Evolutionary conservation across 2,888 invertebrate genomes (phyloP).

Genomic region (Eupsilia transversa): DNA sequence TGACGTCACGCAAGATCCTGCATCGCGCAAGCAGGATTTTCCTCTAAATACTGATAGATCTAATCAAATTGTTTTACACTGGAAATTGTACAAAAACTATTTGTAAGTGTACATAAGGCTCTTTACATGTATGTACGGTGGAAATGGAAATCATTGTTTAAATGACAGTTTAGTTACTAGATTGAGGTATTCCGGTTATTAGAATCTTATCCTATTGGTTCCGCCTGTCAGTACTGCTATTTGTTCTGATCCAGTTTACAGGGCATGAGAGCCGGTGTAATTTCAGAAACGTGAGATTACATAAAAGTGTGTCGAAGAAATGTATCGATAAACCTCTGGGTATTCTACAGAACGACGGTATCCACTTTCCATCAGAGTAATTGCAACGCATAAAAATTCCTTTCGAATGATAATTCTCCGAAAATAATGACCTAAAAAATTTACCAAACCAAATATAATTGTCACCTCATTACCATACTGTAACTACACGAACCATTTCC

Average conservation of each 20-base stretch:
- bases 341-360: neutral
- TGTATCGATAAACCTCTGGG: no score
- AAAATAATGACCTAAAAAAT: neutral
- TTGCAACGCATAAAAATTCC: neutral
- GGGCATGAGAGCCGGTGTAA: neutral
- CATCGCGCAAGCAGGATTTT: no score
- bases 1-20: no score
- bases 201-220: no score
- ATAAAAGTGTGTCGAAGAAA: no score
- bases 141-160: neutral
- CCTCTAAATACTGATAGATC: no score
- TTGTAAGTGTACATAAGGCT: no score
- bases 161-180: neutral
- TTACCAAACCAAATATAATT: neutral
- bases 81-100: no score
- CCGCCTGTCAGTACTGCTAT: neutral
- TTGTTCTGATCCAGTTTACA: neutral
- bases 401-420: neutral
- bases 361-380: neutral
- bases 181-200: neutral
- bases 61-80: no score
- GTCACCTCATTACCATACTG: conserved; percentile 3
- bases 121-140: neutral
- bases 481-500: conserved; percentile 7
- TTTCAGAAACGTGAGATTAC: conserved; percentile 5